Evolutionary conservation across 2,113 vertebrate species (phyloP).

Genomic region (Copsychus sechellarum): DNA sequence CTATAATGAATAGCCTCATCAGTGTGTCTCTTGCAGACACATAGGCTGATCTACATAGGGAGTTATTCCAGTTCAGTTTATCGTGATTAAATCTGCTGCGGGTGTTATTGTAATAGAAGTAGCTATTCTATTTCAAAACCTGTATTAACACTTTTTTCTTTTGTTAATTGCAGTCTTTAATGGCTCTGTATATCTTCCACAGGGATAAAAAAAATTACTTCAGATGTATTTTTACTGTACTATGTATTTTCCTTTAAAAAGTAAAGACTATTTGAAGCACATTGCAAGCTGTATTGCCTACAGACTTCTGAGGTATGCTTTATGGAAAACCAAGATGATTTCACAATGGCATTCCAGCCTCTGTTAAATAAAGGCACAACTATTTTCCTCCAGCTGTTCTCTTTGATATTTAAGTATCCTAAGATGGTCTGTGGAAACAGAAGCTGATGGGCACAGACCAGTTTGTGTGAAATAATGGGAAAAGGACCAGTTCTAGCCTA

Average conservation of each 20-base stretch:
- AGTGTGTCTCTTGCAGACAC: neutral
- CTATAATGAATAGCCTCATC: neutral
- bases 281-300: neutral
- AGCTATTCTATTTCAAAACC: neutral
- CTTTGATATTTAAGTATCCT: neutral
- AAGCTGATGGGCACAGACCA: accelerated
- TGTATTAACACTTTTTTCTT: neutral
- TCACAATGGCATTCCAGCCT: neutral
- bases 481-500: neutral
- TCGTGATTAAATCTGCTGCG: neutral
- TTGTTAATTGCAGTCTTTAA: neutral
- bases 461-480: neutral
- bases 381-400: neutral
- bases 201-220: neutral
- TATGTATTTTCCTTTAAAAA: neutral
- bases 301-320: neutral
- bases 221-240: neutral
- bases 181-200: neutral
- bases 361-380: neutral
- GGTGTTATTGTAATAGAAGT: neutral
- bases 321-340: neutral
- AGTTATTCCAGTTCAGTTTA: neutral
- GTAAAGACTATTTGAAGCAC: neutral
- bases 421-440: neutral
- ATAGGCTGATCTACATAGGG: neutral